Conservation (phyloP, 2,113 vertebrate genomes). For the Girardinichthys multiradiatus region DNA sequence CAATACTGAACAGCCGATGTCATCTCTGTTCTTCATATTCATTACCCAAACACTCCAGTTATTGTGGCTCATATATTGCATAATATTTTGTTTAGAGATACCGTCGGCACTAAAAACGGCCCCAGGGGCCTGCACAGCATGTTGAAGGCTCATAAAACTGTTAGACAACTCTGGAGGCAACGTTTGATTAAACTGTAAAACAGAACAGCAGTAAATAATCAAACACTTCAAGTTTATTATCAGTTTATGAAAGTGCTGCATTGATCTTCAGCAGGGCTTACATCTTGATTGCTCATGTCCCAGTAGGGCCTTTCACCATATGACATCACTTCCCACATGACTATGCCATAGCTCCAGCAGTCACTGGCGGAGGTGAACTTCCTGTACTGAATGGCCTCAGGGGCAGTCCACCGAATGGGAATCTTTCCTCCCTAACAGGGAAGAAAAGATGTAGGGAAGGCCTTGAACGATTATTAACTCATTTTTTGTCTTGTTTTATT, state of each 20-base stretch:
- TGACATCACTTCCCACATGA: slow-evolving; percentile 86
- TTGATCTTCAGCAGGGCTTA: slow-evolving; percentile 28
- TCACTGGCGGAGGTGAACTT: slow-evolving; percentile 85
- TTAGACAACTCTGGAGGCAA: too few species aligned
- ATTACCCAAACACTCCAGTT: too few species aligned
- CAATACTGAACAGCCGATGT: too few species aligned
- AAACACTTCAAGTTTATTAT: background rate
- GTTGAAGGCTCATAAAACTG: background rate
- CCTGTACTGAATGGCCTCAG: slow-evolving; percentile 84
- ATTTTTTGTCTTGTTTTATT: background rate
- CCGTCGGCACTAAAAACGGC: too few species aligned
- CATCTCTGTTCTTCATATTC: too few species aligned
- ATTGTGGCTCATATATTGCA: too few species aligned
- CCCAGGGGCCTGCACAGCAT: background rate
- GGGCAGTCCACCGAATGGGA: slow-evolving; percentile 83
- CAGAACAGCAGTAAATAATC: background rate
- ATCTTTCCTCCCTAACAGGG: slow-evolving; percentile 80
- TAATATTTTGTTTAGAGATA: too few species aligned
- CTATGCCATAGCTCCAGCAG: slow-evolving; percentile 83
- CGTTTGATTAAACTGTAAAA: background rate
- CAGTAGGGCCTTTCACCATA: slow-evolving; percentile 84
- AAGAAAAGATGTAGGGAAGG: too few species aligned
- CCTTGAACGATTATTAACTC: too few species aligned
- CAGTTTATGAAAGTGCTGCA: background rate
- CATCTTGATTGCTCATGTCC: slow-evolving; percentile 86